Conservation (phyloP, 2,888 invertebrate genomes). For the Acanthococcus lagerstroemiae region DNA sequence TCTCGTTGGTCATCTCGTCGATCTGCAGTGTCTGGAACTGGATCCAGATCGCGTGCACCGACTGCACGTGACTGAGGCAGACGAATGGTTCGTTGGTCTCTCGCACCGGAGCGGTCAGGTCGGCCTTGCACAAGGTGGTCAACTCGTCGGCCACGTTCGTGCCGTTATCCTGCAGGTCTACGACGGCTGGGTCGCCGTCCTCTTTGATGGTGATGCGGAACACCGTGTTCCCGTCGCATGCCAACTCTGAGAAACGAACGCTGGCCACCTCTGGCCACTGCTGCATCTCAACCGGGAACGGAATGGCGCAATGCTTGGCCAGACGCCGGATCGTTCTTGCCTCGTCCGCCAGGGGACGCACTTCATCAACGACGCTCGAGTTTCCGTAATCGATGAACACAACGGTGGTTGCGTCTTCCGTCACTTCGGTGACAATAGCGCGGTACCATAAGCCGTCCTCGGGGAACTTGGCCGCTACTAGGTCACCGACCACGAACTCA, state of each 20-base stretch:
- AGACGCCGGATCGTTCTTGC: conserved; percentile 49
- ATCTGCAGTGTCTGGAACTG: conserved; percentile 7
- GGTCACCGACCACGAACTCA: conserved; percentile 37
- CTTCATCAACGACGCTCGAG: conserved; percentile 51
- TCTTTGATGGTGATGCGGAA: conserved; percentile 3
- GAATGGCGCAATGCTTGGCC: conserved; percentile 43
- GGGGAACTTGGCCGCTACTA: conserved; percentile 56
- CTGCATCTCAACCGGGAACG: conserved; percentile 40
- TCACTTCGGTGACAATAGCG: conserved; percentile 51
- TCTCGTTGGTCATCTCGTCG: conserved; percentile 15
- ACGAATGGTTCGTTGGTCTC: background rate
- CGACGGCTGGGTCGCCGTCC: conserved; percentile 21
- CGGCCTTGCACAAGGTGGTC: conserved; percentile 15
- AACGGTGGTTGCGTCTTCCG: conserved; percentile 49
- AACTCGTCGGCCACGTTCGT: conserved; percentile 8
- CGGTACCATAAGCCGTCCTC: conserved; percentile 60
- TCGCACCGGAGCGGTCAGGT: background rate
- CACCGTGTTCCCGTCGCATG: conserved; percentile 1
- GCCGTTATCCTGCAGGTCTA: conserved; percentile 9
- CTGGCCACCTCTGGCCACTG: conserved; percentile 17
- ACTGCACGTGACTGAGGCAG: background rate
- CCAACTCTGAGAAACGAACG: conserved; percentile 10
- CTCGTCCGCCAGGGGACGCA: conserved; percentile 53
- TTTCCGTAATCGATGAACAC: conserved; percentile 62
- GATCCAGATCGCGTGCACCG: conserved; percentile 3